Evolutionary conservation across 2,888 invertebrate species (phyloP).

Genomic region (Platycnemis pennipes): DNA sequence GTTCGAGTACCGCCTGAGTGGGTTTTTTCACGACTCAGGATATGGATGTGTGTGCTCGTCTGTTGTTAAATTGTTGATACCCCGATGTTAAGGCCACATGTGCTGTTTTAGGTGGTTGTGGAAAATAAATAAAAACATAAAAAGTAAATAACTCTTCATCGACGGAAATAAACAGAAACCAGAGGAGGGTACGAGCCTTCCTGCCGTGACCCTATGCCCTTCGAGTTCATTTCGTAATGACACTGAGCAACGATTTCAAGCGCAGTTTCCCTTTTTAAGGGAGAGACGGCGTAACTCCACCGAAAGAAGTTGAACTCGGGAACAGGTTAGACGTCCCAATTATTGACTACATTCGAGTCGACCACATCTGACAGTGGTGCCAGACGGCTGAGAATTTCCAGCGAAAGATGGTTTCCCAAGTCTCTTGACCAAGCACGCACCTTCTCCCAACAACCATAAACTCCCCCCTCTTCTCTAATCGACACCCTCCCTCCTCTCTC

Average conservation of each 20-base stretch:
- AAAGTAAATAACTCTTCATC: too few relatives aligned
- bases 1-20: too few relatives aligned
- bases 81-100: too few relatives aligned
- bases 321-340: conserved; percentile 29
- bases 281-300: background rate
- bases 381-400: conserved; percentile 16
- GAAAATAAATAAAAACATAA: too few relatives aligned
- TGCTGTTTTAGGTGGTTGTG: too few relatives aligned
- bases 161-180: background rate
- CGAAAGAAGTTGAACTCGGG: background rate
- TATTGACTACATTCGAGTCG: background rate
- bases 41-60: too few relatives aligned
- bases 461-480: background rate
- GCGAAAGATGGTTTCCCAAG: conserved; percentile 16
- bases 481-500: background rate
- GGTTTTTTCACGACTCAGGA: too few relatives aligned
- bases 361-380: background rate
- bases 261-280: background rate
- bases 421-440: background rate
- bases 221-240: background rate
- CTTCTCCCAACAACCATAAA: background rate
- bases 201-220: background rate
- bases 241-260: background rate
- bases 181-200: background rate
- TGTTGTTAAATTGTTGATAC: too few relatives aligned